Conservation (phyloP, 53 echinoderm and acorn worm species). For the Pentamera pediparva region DNA sequence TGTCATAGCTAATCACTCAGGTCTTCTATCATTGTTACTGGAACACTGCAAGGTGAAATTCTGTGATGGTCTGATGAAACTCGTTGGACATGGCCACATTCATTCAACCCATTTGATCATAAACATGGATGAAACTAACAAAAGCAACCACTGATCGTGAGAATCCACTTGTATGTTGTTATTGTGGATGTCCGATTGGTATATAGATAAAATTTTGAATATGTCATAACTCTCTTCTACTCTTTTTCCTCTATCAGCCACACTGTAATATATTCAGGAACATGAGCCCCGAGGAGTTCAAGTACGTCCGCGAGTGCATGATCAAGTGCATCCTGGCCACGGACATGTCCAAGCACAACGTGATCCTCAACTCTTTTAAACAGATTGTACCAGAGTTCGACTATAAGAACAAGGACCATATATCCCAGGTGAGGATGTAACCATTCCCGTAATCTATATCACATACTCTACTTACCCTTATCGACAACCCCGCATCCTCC, state of each 20-base stretch:
- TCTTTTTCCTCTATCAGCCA: slow-evolving; percentile 38
- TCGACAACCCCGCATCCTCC: too few relatives aligned
- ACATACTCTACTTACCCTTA: not conserved
- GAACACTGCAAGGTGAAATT: too few relatives aligned
- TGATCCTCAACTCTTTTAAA: slow-evolving; percentile 93
- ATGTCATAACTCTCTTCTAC: not conserved
- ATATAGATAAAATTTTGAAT: not conserved
- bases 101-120: too few relatives aligned
- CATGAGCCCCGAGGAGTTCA: slow-evolving; percentile 67
- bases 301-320: slow-evolving; percentile 81
- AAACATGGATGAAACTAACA: too few relatives aligned
- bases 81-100: too few relatives aligned
- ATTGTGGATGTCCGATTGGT: too few relatives aligned
- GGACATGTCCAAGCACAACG: slow-evolving; percentile 98
- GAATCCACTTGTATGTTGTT: too few relatives aligned
- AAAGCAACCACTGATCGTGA: too few relatives aligned
- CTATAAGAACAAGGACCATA: slow-evolving; percentile 75
- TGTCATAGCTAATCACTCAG: too few relatives aligned
- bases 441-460: too few relatives aligned
- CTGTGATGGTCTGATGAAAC: too few relatives aligned
- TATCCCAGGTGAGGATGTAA: slow-evolving; percentile 50
- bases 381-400: slow-evolving; percentile 62
- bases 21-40: too few relatives aligned
- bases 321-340: slow-evolving; percentile 95
- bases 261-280: slow-evolving; percentile 98